A percentile compares a stretch with the other conserved stretches of the same genome.
phyloP scores from a whole-genome alignment of 2,888 invertebrate species.

The Geotrupes spiniger region DNA sequence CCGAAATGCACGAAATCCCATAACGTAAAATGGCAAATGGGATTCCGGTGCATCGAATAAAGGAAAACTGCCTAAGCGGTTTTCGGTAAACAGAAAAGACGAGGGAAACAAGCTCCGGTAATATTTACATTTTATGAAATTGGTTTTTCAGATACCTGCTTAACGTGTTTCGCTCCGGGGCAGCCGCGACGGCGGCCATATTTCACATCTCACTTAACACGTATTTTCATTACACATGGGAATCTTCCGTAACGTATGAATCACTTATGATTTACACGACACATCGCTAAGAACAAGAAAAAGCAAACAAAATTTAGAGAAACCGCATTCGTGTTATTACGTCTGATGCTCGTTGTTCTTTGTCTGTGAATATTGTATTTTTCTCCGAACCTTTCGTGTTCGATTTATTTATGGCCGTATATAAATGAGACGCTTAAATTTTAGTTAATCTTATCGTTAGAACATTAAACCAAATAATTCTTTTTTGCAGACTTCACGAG shows the following conservation, averaged over 20 bases:
- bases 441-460: too few relatives aligned
- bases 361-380: too few relatives aligned
- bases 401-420: too few relatives aligned
- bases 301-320: background rate
- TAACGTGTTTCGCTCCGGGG: background rate
- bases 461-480: constrained; percentile 11
- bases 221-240: constrained; percentile 16
- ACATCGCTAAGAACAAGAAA: background rate
- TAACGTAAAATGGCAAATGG: constrained; percentile 6
- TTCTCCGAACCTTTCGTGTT: too few relatives aligned
- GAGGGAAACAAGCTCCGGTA: constrained; percentile 5
- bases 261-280: constrained; percentile 15
- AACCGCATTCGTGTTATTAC: constrained; percentile 6
- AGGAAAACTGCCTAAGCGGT: constrained; percentile 3
- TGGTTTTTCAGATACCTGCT: constrained; percentile 7
- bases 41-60: constrained; percentile 8
- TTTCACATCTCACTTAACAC: constrained; percentile 17
- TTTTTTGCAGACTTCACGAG: constrained; percentile 55
- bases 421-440: too few relatives aligned
- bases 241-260: constrained; percentile 19
- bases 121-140: constrained; percentile 7
- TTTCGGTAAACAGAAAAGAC: background rate
- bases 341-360: background rate
- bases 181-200: constrained; percentile 14
- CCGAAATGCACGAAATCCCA: constrained; percentile 4